Evolutionary conservation across 1,140 invertebrate species (phyloP).

Genomic region (Glossosoma conforme): DNA sequence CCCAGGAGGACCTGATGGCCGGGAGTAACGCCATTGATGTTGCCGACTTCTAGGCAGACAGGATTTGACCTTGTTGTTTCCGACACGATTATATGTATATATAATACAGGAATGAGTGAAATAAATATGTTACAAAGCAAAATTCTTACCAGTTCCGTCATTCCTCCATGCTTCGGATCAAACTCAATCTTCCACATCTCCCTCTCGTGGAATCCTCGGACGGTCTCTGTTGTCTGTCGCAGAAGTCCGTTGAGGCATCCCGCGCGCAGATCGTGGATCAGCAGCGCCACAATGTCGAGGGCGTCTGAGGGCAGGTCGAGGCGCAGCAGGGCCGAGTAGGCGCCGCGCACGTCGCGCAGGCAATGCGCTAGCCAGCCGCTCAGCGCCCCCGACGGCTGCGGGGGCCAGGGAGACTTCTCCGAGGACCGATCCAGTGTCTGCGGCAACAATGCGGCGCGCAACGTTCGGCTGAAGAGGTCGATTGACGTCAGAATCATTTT

Average conservation of each 20-base stretch:
- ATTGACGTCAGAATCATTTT: conserved; percentile 64
- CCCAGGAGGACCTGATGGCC: no score
- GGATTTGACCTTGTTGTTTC: no score
- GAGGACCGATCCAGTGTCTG: conserved; percentile 40
- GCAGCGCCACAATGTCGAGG: conserved; percentile 73
- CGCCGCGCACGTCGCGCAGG: conserved; percentile 64
- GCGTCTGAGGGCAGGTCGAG: conserved; percentile 76
- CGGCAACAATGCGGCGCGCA: conserved; percentile 62
- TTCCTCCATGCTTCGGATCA: conserved; percentile 67
- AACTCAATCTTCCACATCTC: conserved; percentile 89
- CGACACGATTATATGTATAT: no score
- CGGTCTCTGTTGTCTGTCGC: conserved; percentile 74
- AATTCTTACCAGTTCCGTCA: conserved; percentile 71
- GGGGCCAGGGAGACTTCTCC: conserved; percentile 41
- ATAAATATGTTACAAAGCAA: no score
- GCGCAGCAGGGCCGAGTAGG: conserved; percentile 64
- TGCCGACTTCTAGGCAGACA: no score
- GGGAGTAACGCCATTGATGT: no score
- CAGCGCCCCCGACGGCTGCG: conserved; percentile 49
- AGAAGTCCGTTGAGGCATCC: conserved; percentile 83
- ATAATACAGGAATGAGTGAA: no score
- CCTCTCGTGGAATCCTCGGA: conserved; percentile 68
- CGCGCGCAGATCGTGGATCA: conserved; percentile 84
- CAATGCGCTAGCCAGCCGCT: conserved; percentile 75
- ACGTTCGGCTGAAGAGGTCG: conserved; percentile 59